Evolutionary conservation across 2,888 invertebrate genomes (phyloP), one percentile per base, ranked within the genome.

Genomic region (Gnatocerus cornutus): DNA sequence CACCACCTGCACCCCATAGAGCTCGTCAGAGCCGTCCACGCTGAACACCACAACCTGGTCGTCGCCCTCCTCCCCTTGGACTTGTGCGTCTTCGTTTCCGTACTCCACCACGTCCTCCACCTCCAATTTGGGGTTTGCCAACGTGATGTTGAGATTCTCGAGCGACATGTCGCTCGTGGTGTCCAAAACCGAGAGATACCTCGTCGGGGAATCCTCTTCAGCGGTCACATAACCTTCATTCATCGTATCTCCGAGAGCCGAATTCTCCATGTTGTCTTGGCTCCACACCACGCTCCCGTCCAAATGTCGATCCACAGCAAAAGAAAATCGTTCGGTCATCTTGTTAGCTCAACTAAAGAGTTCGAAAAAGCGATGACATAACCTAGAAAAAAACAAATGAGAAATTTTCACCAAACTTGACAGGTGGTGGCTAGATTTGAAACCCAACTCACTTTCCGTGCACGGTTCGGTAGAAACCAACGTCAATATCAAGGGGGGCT

Each of bases 1-100:
- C 10, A 79, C 80, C 10, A 82, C 61, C 73, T 84, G 84, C 43
- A 84, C 77, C 1, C 84, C 84, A 76, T 80, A 84, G 46, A 84
- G 73, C 58, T 83, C 84, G 73, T 85, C 81, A 3, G 82, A 81
- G 29, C 82, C 84, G 64, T 84, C 83, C 50, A 85, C 75, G 48
- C 76, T 77, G 74, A 82, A 84, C 27, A 84, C 75, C 21, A 83
- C 76, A 43, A 84, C 80, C 66, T 83, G 79, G 33, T 74, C 73
- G 37, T 76, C 73, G 9, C 65, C 29, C 10, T 71, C 71, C 30
- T 68, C 70, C 7, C 5, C 8, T 10, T 71, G 71, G 46, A 75
- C 74, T 10, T 68, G 52, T 7, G 52, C 45, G 41, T 72, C 58
- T 16, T 74, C 72, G 48, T 21, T 72, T 46, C 43, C 52, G 33